Evolutionary conservation across 2,888 invertebrate genomes (phyloP), one percentile per base, ranked within the genome.

Genomic region (Sturmia bella): DNA sequence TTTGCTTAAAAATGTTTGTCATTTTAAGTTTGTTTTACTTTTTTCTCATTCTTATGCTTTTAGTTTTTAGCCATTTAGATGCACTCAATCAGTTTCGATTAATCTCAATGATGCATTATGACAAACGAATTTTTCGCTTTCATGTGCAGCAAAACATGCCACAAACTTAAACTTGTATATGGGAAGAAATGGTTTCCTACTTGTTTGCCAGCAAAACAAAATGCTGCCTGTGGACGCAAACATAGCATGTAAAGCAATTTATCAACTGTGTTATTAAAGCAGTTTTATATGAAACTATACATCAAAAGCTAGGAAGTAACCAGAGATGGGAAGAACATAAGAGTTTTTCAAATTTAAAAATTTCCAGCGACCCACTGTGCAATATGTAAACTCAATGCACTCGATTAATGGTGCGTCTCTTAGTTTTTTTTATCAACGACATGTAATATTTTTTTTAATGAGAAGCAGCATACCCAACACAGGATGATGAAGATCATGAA

Each of bases 31-130:
- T 50, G 21, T 32, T 27, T 50, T 19, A 15, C 0, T 15, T 56
- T 41, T 61, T 39, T 24, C 7, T 21, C 21, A 27, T 27, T 76
- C 37, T 13, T 13, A 41, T 68, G 43, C 37, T 37, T 27, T 59
- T 59, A 32, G 57, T 50, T 57, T 48, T 24, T 66, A 73, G 52
- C 64, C 72, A 50, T 63, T 78, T 66, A 73, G 66, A 32, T 78
- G 64, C 66, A 78, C 78, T 78, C 72, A 66, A 78, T 78, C 78
- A 78, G 66, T 73, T 73, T 66, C 59, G 72, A 73, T 78, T 78
- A 78, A 72, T 78, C 66, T 66, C 37, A 73, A 54, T 78, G 66
- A 68, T 73, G 39, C 66, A 78, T 73, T 66, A 54, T 68, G 45
- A 52, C 50, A 64, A 59, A 70, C 50, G 15, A n/a, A 17, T 43